Base-by-base conservation (phyloP, 2,888 invertebrate species). In the Ormyrus thymus region DNA sequence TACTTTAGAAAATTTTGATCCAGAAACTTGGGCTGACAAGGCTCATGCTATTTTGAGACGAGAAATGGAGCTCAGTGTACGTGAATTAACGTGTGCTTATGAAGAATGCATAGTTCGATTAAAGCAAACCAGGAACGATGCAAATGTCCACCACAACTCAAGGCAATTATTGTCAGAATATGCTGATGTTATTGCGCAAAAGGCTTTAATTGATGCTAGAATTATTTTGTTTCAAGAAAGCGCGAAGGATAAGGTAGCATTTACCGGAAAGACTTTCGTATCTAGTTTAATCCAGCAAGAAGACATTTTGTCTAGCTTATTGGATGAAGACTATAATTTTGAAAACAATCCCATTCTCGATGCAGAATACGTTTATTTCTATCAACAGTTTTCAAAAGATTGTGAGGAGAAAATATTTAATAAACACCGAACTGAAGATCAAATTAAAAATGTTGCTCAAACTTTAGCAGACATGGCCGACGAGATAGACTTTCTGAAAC, bases 11-110 rank as follows among this genome's bases (percentile, higher is more conserved):
- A 92, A 94, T 81, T 92, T 94, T 4, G 93, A 93, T 71, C 91
- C 95, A 70, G 95, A 96, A 88, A 92, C 93, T 76, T 95, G 95
- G 93, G 93, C 94, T 82, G 95, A 94, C 86, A 93, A 94, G 1
- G 95, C 95, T 55, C 94, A 94, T 87, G 93, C 94, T 85, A 93
- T 93, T 81, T 90, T 96, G 81, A 93, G 94, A 81, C 92, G 92
- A 82, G 95, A 95, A 90, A 93, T 96, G 93, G 94, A 95, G 84
- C 91, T 92, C 75, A 94, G 94, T 76, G 93, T 95, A 50, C 92
- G 92, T 71, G 94, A 95, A 86, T 91, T 96, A 61, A 94, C 94
- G 3, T 92, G 91, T 68, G 92, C 93, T 79, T 95, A 94, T 89
- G 93, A 94, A 85, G 93, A 93, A 78, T 92, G 92, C 84, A 89